A percentile compares a stretch with the other conserved stretches of the same genome.
These are phyloP conservation scores for Diceros bicornis DNA, from an alignment of 2,797 vertebrate species.

Conservation along the genomic window DNA sequence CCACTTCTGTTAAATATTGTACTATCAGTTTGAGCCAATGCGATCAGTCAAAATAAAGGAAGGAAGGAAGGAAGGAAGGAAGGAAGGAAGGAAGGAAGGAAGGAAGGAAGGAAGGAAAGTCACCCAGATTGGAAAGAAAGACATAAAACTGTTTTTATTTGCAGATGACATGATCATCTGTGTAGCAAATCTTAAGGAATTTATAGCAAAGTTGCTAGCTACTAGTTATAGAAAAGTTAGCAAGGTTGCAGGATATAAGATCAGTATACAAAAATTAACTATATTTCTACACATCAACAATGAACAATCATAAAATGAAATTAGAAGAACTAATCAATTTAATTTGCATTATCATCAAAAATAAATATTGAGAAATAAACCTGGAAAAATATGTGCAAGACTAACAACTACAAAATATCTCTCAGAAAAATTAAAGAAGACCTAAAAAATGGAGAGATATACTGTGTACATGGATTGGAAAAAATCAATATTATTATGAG, in stretches of 20 bases:
- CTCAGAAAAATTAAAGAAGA: neutral
- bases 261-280: neutral
- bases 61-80: too few relatives aligned
- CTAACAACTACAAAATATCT: neutral
- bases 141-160: neutral
- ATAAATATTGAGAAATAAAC: neutral
- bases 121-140: neutral
- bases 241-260: neutral
- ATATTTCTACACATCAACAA: neutral
- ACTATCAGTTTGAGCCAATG: neutral
- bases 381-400: neutral
- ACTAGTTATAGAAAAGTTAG: neutral
- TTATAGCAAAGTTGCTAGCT: neutral
- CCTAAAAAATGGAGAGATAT: neutral
- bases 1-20: neutral
- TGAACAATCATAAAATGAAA: neutral
- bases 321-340: neutral
- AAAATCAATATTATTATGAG: neutral
- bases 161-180: neutral
- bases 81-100: too few relatives aligned
- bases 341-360: neutral
- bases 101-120: too few relatives aligned
- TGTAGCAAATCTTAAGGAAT: neutral
- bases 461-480: neutral
- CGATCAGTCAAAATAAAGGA: neutral